Evolutionary conservation across 2,113 vertebrate genomes (phyloP), one percentile per base, ranked within the genome.

Genomic region (Gavia stellata): DNA sequence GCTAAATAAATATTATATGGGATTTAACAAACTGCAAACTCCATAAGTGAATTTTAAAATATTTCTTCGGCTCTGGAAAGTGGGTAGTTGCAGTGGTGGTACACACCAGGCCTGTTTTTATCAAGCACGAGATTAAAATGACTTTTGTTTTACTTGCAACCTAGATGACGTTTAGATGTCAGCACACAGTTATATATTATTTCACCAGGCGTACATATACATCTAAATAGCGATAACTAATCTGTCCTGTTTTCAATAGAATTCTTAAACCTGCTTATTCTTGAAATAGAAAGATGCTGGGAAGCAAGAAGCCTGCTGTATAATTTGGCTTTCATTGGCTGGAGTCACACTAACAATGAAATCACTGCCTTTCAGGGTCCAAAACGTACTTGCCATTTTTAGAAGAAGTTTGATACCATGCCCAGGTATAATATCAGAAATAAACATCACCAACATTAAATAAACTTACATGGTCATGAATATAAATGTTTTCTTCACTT

Each of bases 1-100:
- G 20, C 86, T 96, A 94, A 95, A 94, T 94, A 97, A 96, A 94
- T 90, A 67, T 62, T 93, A 59, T 17, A 92, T 44, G 61, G 44
- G 70, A 50, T 55, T 95, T 93, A 90, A 75, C 78, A 81, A 95
- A 89, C 50, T 72, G 45, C 40, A 90, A 91, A 81, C 44, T 74
- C 25, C 33, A 6, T 62, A 36, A 83, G 34, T 56, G 53, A 92
- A 86, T 86, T 92, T 16, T 74, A 50, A 91, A 93, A 86, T 93
- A 78, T 55, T 95, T 95, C 71, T 65, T 79, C 40, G 75, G 28
- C 70, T 95, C 70, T 67, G 62, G 9, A 58, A 86, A 92, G 58
- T 10, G 11, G 47, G 70, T 24, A 84, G 70, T 71, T 72, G 34
- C 23, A 75, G 70, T 7, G 74, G 58, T 45, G 72, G 25, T 68